Conservation (phyloP, 2,797 vertebrate species). For the Synaphobranchus kaupii region DNA sequence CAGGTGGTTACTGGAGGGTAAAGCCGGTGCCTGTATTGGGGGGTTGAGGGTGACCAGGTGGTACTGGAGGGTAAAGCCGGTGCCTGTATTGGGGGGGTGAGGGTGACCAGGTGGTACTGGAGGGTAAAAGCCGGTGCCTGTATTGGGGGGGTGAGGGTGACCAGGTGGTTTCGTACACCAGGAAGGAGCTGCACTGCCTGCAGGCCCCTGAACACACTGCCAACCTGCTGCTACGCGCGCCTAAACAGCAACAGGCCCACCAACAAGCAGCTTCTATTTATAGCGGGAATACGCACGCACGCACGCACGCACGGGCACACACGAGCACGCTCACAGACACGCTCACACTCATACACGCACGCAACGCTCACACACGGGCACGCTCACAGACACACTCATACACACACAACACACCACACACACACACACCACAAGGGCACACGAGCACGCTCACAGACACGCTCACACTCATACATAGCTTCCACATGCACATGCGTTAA, state of each 20-base stretch:
- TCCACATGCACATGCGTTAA: neutral
- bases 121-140: too few species aligned
- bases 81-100: neutral
- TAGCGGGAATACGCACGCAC: neutral
- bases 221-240: neutral
- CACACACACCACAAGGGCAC: too few species aligned
- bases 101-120: too few species aligned
- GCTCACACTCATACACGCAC: too few species aligned
- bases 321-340: neutral
- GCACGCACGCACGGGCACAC: neutral
- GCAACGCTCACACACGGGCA: neutral
- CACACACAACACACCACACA: neutral
- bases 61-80: slow-evolving; percentile 31
- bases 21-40: too few species aligned
- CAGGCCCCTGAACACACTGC: neutral
- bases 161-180: neutral
- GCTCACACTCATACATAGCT: neutral
- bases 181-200: neutral
- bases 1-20: too few species aligned
- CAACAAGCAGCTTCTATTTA: neutral
- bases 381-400: neutral
- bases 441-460: neutral
- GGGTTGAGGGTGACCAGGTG: too few species aligned
- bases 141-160: neutral
- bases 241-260: neutral